A percentile compares a stretch with the other conserved stretches of the same genome.
Conservation (phyloP, 2,797 vertebrate species). For the Oryzias sinensis region DNA sequence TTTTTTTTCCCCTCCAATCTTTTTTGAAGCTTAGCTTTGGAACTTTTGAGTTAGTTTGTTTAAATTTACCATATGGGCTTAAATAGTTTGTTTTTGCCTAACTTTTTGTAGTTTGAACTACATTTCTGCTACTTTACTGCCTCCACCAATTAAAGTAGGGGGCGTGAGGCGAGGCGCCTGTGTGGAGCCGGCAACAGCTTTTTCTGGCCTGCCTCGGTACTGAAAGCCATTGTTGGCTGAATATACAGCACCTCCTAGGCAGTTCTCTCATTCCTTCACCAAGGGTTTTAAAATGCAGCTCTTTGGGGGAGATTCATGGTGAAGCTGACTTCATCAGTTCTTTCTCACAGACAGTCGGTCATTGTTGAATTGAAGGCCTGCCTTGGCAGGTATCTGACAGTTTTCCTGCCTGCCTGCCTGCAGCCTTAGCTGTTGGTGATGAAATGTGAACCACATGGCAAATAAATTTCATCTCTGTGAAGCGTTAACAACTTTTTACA, state of each 20-base stretch:
- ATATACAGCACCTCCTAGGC: neutral
- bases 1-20: too few species aligned
- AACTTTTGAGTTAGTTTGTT: too few species aligned
- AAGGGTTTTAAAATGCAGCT: neutral
- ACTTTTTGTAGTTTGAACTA: too few species aligned
- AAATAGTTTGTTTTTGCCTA: too few species aligned
- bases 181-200: constrained; percentile 34
- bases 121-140: neutral
- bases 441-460: constrained; percentile 8
- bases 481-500: constrained; percentile 1
- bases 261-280: neutral
- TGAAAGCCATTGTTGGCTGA: constrained; percentile 18
- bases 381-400: constrained; percentile 46
- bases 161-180: constrained; percentile 36
- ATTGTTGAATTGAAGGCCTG: constrained; percentile 48
- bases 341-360: constrained; percentile 37
- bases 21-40: too few species aligned
- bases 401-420: constrained; percentile 26
- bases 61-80: too few species aligned
- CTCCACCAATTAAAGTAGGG: constrained; percentile 42
- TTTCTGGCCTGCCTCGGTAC: constrained; percentile 27
- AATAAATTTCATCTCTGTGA: constrained; percentile 36
- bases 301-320: constrained; percentile 25
- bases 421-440: constrained; percentile 2
- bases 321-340: constrained; percentile 30